Evolutionary conservation across 2,888 invertebrate species (phyloP).

Genomic region (Abscondita cerata): DNA sequence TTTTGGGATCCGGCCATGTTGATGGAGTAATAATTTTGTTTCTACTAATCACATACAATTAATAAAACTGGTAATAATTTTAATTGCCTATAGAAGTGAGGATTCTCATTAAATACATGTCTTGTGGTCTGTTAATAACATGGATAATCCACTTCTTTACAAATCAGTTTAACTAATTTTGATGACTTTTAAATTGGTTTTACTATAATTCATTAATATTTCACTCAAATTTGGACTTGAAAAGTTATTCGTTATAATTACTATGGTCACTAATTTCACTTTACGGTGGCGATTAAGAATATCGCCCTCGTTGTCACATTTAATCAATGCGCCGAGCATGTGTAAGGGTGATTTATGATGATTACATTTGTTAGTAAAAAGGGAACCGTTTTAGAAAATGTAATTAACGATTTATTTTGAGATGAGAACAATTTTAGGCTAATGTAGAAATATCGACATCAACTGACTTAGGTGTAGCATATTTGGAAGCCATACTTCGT

Average conservation of each 20-base stretch:
- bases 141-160: no score
- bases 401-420: not conserved
- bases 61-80: no score
- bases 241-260: not conserved
- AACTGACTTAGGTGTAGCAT: not conserved
- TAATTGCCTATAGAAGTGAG: no score
- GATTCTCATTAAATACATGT: no score
- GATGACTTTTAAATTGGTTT: no score
- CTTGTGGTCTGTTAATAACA: no score
- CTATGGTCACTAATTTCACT: not conserved
- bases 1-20: no score
- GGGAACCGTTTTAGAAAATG: not conserved
- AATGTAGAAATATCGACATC: not conserved
- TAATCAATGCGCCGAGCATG: slow-evolving; percentile 13
- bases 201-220: no score
- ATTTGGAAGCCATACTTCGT: slow-evolving; percentile 11
- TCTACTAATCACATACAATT: no score
- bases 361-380: not conserved
- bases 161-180: no score
- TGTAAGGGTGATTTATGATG: slow-evolving; percentile 9
- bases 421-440: not conserved
- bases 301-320: slow-evolving; percentile 15
- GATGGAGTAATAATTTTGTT: no score
- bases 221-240: no score
- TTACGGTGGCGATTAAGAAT: slow-evolving; percentile 12